These are phyloP conservation scores for Plagodis pulveraria DNA, from an alignment of 2,888 invertebrate genomes.

Conservation along the genomic window DNA sequence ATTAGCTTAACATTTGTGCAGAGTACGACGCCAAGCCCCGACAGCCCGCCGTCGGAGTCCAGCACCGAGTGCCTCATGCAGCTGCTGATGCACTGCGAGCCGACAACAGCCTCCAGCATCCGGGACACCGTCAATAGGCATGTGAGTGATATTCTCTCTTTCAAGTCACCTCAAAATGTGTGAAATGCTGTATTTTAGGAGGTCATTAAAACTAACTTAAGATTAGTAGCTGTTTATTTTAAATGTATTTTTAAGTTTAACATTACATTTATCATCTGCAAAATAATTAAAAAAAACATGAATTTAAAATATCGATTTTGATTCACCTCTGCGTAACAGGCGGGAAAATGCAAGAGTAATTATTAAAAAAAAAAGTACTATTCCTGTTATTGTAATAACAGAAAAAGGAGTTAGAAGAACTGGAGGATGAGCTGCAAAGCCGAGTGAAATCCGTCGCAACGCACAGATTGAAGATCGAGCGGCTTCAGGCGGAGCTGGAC, in stretches of 20 bases:
- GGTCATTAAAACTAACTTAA: too few species aligned
- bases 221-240: too few species aligned
- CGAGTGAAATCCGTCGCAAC: slow-evolving; percentile 86
- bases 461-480: slow-evolving; percentile 87
- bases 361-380: too few species aligned
- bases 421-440: slow-evolving; percentile 88
- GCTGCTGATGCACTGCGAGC: slow-evolving; percentile 87
- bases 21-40: slow-evolving; percentile 84
- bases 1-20: slow-evolving; percentile 34
- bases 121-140: slow-evolving; percentile 89
- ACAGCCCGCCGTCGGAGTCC: slow-evolving; percentile 84
- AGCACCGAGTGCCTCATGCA: slow-evolving; percentile 87
- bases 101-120: slow-evolving; percentile 86
- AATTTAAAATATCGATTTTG: too few species aligned
- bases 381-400: slow-evolving; percentile 47
- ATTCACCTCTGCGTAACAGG: too few species aligned
- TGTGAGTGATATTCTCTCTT: slow-evolving; percentile 74
- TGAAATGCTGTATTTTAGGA: too few species aligned
- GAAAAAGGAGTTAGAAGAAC: slow-evolving; percentile 89
- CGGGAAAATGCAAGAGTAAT: too few species aligned
- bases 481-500: slow-evolving; percentile 88
- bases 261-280: too few species aligned
- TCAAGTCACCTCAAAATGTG: too few species aligned
- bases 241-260: too few species aligned
- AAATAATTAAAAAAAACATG: too few species aligned